These are phyloP conservation scores for Drosophila nigrodunni DNA, from an alignment of 1,140 invertebrate species.

Conservation along the genomic window DNA sequence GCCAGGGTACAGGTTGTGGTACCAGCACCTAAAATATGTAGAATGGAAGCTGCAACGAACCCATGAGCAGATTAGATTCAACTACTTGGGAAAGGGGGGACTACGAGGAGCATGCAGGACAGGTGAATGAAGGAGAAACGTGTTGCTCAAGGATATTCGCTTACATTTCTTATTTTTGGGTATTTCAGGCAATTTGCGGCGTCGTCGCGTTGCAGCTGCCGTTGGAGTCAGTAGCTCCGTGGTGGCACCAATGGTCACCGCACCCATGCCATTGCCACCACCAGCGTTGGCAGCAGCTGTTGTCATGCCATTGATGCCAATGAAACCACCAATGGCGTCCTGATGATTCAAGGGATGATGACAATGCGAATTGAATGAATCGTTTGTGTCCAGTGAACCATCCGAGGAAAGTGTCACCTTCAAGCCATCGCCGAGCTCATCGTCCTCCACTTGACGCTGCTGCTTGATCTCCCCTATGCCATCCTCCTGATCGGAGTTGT, in stretches of 20 bases:
- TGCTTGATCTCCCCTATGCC: conserved; percentile 52
- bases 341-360: conserved; percentile 82
- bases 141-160: conserved; percentile 15
- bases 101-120: conserved; percentile 8
- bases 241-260: conserved; percentile 61
- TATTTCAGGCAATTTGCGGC: conserved; percentile 93
- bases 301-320: conserved; percentile 60
- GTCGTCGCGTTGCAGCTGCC: conserved; percentile 85
- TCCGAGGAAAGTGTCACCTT: conserved; percentile 74
- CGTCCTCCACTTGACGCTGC: conserved; percentile 78
- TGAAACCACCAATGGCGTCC: conserved; percentile 77
- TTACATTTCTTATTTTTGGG: conserved; percentile 94
- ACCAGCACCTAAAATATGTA: conserved; percentile 80
- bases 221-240: conserved; percentile 63
- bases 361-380: conserved; percentile 80
- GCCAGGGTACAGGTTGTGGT: conserved; percentile 86
- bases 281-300: conserved; percentile 2
- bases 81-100: conserved; percentile 44
- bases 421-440: conserved; percentile 84
- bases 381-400: conserved; percentile 74
- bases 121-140: not conserved
- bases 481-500: conserved; percentile 85
- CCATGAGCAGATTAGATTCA: conserved; percentile 65
- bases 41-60: conserved; percentile 84
- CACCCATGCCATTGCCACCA: conserved; percentile 29